These are phyloP conservation scores for Nematopogon swammerdamellus DNA, from an alignment of 2,888 invertebrate species.

Conservation along the genomic window DNA sequence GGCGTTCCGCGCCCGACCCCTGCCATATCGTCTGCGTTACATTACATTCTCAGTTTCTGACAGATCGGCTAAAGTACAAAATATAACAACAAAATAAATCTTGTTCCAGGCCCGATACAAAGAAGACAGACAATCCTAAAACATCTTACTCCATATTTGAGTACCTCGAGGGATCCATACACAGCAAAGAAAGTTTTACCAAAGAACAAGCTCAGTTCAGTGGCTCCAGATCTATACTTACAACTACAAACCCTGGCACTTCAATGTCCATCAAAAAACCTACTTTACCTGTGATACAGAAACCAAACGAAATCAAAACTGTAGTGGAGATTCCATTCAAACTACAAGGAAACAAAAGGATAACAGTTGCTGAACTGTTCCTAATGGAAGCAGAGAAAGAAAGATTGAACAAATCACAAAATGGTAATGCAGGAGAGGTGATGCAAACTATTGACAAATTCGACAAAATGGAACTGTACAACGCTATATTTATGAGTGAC, in stretches of 20 bases:
- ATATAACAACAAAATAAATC: too few species aligned
- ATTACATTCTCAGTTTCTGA: too few species aligned
- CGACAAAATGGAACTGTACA: conserved; percentile 73
- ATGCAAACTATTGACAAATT: conserved; percentile 44
- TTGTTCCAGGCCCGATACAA: conserved; percentile 35
- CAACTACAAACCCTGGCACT: too few species aligned
- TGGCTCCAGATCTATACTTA: conserved; percentile 33
- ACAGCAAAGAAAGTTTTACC: conserved; percentile 53
- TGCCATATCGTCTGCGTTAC: too few species aligned
- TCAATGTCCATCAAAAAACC: too few species aligned
- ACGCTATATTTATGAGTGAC: conserved; percentile 83
- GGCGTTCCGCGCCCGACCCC: too few species aligned
- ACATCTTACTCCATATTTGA: conserved; percentile 75
- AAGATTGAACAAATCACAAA: conserved; percentile 19
- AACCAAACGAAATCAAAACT: neutral
- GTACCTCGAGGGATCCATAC: conserved; percentile 62
- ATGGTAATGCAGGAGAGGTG: conserved; percentile 17
- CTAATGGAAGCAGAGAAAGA: conserved; percentile 41
- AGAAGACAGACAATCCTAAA: conserved; percentile 52
- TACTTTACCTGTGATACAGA: conserved; percentile 2
- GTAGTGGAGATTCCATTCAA: conserved; percentile 8
- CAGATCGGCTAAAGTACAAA: too few species aligned
- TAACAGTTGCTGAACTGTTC: conserved; percentile 47
- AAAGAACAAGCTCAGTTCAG: conserved; percentile 42
- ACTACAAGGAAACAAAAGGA: conserved; percentile 24